These are phyloP conservation scores for Pandemis corylana DNA, from an alignment of 2,888 invertebrate species.

Conservation along the genomic window DNA sequence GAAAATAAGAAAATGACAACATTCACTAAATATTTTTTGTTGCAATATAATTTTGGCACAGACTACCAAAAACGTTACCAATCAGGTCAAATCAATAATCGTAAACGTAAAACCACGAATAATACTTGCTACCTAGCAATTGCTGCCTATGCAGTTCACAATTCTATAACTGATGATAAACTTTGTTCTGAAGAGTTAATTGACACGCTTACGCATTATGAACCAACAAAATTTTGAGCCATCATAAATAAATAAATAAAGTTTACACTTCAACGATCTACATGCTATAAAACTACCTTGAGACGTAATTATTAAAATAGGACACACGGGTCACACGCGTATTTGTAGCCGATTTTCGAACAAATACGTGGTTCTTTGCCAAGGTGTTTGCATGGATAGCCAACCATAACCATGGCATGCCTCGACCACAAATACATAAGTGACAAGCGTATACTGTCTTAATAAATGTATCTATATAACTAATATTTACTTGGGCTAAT, in stretches of 20 bases:
- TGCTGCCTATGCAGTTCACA: not conserved
- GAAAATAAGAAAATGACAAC: constrained; percentile 45
- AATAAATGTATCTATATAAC: not conserved
- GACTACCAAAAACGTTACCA: constrained; percentile 58
- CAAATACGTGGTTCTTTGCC: no score
- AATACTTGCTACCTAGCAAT: not conserved
- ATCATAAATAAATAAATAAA: constrained; percentile 28
- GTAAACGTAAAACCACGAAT: not conserved
- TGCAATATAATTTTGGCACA: constrained; percentile 68
- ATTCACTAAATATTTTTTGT: constrained; percentile 25
- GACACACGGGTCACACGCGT: no score
- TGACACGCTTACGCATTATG: not conserved
- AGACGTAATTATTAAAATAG: no score
- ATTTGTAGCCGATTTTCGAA: no score
- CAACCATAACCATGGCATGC: no score
- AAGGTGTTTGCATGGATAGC: no score
- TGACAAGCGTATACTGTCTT: no score
- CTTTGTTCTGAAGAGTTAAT: not conserved
- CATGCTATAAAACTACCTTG: not conserved
- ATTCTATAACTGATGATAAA: not conserved
- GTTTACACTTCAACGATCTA: constrained; percentile 9
- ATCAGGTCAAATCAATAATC: not conserved
- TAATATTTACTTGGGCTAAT: constrained; percentile 32
- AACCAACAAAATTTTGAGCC: constrained; percentile 19
- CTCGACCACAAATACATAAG: no score